Evolutionary conservation across 2,797 vertebrate genomes (phyloP).

Genomic region (Ctenopoma multispine): DNA sequence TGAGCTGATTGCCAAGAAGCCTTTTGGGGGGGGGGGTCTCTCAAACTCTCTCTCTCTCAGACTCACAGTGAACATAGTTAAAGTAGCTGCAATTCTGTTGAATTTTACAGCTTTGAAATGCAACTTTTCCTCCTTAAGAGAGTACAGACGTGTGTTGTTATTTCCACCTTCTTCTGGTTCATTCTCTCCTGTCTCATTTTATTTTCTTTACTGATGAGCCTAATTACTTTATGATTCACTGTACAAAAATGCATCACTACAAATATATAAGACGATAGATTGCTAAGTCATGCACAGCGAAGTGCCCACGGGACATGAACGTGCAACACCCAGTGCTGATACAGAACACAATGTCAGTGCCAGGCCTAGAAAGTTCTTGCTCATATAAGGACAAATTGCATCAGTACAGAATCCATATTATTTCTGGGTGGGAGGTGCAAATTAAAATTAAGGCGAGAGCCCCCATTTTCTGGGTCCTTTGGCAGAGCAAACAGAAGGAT

Average conservation of each 20-base stretch:
- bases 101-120: neutral
- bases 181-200: neutral
- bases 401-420: too few species aligned
- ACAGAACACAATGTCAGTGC: too few species aligned
- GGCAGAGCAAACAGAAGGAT: neutral
- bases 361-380: slow-evolving; percentile 8
- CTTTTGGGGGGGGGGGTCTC: too few species aligned
- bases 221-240: too few species aligned
- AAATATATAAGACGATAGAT: too few species aligned
- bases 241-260: too few species aligned
- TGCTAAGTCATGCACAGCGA: too few species aligned
- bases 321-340: too few species aligned
- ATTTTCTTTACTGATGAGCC: too few species aligned
- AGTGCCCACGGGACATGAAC: too few species aligned
- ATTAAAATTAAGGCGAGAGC: neutral
- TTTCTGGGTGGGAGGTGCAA: slow-evolving; percentile 12
- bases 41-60: neutral
- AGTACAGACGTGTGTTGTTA: neutral
- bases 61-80: neutral
- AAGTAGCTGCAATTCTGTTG: neutral
- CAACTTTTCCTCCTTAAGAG: neutral
- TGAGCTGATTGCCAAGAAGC: slow-evolving; percentile 28
- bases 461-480: neutral
- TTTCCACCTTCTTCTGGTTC: neutral
- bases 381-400: slow-evolving; percentile 22